Percentiles rank a stretch among this genome's conserved stretches.
These are phyloP conservation scores for Pomphorhynchus laevis DNA, from an alignment of 1,140 invertebrate species.

Conservation along the genomic window DNA sequence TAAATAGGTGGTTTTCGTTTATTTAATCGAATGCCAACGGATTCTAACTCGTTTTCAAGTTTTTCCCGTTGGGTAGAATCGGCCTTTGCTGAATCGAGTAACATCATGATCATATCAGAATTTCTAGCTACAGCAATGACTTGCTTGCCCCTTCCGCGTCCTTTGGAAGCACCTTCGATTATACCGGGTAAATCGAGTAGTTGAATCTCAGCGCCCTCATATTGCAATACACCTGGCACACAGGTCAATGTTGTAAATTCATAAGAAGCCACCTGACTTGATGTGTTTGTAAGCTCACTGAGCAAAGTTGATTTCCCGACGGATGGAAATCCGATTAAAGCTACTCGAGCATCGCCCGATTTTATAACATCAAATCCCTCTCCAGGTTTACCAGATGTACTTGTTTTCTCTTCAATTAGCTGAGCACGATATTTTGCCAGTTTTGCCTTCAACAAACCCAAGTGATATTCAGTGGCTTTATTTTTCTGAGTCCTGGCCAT, in stretches of 20 bases:
- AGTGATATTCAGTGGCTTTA: conserved; percentile 98
- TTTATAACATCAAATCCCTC: conserved; percentile 99
- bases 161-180: conserved; percentile 76
- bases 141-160: conserved; percentile 40
- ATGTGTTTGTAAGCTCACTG: conserved; percentile 53
- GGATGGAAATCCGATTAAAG: conserved; percentile 84
- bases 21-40: conserved; percentile 71
- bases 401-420: conserved; percentile 62
- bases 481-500: conserved; percentile 94
- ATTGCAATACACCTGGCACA: conserved; percentile 89
- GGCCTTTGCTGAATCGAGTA: conserved; percentile 82
- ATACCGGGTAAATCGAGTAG: conserved; percentile 67
- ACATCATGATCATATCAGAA: conserved; percentile 80
- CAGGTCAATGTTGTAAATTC: conserved; percentile 97
- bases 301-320: conserved; percentile 34
- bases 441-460: conserved; percentile 86
- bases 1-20: conserved; percentile 77
- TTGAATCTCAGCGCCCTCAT: conserved; percentile 89
- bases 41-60: conserved; percentile 62
- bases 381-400: conserved; percentile 34
- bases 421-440: conserved; percentile 81
- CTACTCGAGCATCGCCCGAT: conserved; percentile 86
- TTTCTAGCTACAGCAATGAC: conserved; percentile 83
- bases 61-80: conserved; percentile 27
- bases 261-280: conserved; percentile 27